Evolutionary conservation across 2,113 vertebrate genomes (phyloP).

Genomic region (Podocnemis expansa): DNA sequence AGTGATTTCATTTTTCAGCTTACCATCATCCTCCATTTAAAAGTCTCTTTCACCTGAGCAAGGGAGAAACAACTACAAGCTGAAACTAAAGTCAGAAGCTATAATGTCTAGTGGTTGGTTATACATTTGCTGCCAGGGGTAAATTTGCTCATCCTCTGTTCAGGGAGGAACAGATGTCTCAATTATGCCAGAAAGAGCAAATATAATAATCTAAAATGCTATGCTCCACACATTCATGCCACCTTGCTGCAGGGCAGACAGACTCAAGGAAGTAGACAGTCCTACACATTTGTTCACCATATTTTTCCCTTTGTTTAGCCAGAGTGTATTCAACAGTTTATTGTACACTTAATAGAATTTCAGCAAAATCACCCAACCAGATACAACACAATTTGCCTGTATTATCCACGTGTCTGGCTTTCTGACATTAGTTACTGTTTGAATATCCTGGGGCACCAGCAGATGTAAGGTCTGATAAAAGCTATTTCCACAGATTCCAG

Average conservation of each 20-base stretch:
- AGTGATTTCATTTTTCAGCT: neutral
- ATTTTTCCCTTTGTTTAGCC: constrained; percentile 26
- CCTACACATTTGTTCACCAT: neutral
- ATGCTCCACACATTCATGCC: neutral
- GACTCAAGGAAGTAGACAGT: neutral
- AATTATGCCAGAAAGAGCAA: neutral
- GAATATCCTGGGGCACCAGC: constrained; percentile 23
- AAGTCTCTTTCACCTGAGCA: neutral
- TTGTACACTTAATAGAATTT: constrained; percentile 14
- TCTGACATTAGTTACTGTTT: constrained; percentile 10
- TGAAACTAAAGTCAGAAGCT: neutral
- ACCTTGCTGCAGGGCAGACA: neutral
- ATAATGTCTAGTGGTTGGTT: rapidly evolving
- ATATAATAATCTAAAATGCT: neutral
- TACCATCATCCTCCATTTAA: neutral
- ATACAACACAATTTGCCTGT: constrained; percentile 31
- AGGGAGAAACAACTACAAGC: neutral
- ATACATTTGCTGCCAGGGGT: neutral
- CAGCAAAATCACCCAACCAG: neutral
- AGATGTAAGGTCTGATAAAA: constrained; percentile 46
- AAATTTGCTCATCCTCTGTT: neutral
- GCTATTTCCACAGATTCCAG: rapidly evolving
- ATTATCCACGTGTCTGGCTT: constrained; percentile 29
- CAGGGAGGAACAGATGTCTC: neutral
- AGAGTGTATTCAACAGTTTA: constrained; percentile 2